Conservation (phyloP, 2,888 invertebrate species). For the Ormyrus rosae region DNA sequence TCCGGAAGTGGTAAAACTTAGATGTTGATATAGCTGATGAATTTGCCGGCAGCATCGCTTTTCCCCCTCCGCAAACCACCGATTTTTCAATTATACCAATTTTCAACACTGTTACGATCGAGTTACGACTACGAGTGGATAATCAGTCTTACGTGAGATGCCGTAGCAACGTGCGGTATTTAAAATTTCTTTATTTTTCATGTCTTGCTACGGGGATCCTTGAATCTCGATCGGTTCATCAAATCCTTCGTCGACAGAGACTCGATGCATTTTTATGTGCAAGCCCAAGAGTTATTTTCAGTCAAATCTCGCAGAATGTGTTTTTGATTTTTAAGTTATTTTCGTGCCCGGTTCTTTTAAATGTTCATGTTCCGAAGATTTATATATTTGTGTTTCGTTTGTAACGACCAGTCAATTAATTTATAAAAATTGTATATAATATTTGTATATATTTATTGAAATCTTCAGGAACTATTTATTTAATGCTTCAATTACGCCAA, state of each 20-base stretch:
- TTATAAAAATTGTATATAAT: constrained; percentile 39
- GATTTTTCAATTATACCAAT: too few relatives aligned
- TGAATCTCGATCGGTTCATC: constrained; percentile 34
- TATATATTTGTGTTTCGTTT: constrained; percentile 16
- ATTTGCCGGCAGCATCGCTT: too few relatives aligned
- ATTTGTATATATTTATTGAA: constrained; percentile 33
- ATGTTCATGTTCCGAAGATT: constrained; percentile 18
- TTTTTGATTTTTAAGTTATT: constrained; percentile 9
- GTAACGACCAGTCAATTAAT: constrained; percentile 15
- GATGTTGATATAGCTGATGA: too few relatives aligned
- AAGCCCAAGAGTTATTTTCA: background rate
- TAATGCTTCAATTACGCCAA: constrained; percentile 64
- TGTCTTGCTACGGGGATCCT: constrained; percentile 43
- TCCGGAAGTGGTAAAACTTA: too few relatives aligned
- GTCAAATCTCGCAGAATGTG: constrained; percentile 8
- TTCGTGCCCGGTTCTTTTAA: background rate
- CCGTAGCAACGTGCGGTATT: constrained; percentile 36
- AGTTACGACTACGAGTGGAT: too few relatives aligned
- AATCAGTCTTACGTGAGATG: constrained; percentile 44
- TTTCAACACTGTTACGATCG: too few relatives aligned
- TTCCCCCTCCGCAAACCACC: too few relatives aligned
- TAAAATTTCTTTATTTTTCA: constrained; percentile 28
- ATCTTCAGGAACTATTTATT: constrained; percentile 48
- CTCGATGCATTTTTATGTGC: constrained; percentile 10
- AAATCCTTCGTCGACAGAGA: background rate